A percentile compares a stretch with the other conserved stretches of the same genome.
Evolutionary conservation across 2,113 vertebrate genomes (phyloP).

Genomic region (Emydocephalus ijimae): DNA sequence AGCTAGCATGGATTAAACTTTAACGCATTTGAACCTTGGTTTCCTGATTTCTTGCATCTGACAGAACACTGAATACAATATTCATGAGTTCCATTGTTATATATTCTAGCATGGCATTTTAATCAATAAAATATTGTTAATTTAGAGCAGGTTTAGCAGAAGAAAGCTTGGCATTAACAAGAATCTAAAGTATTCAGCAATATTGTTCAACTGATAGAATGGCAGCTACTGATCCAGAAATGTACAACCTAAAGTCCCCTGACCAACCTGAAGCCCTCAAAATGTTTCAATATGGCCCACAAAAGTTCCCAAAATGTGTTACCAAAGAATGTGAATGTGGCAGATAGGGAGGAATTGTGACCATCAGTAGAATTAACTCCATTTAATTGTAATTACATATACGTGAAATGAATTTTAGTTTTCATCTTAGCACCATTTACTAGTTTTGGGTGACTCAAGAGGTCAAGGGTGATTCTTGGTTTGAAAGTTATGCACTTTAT

Average conservation of each 20-base stretch:
- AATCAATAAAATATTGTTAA: neutral
- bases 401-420: neutral
- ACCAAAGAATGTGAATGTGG: neutral
- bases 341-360: neutral
- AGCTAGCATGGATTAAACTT: neutral
- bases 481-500: neutral
- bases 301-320: neutral
- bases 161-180: fast-evolving
- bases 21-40: neutral
- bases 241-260: neutral
- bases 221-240: neutral
- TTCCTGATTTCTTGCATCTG: neutral
- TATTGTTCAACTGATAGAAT: neutral
- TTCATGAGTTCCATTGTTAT: neutral
- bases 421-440: neutral
- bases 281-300: neutral
- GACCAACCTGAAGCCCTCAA: neutral
- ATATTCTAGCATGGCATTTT: neutral
- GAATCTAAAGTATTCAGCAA: neutral
- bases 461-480: neutral
- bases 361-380: neutral
- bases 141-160: neutral
- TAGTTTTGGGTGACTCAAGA: neutral
- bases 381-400: neutral
- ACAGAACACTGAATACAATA: neutral